Base-by-base conservation (phyloP, 2,888 invertebrate genomes). In the Euproctis similis region DNA sequence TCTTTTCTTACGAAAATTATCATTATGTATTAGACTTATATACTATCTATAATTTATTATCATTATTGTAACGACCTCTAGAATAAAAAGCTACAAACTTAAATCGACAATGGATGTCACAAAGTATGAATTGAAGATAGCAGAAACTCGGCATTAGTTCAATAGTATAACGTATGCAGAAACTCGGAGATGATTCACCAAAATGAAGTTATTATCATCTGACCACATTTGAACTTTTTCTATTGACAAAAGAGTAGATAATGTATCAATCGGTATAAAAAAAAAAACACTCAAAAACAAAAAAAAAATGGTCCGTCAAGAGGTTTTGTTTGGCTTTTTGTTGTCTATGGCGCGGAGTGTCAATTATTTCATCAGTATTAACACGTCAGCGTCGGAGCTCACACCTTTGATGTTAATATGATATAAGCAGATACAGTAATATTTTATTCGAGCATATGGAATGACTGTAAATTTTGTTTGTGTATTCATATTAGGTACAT, bases 351-450 rank as follows among this genome's bases (percentile, higher is more conserved):
- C 46, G 41, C 56, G 46, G 59, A 71, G 72, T 65, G 70, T 78
- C 76, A 76, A 81, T 78, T 81, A 77, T 73, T 67, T 71, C 68
- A 72, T 77, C 70, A 74, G 45, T 46, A 47, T 31, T 42, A 36
- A 45, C 31, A 13, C 37, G 31, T 39, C 29, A 30, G 49, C 35
- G 38, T 38, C 34, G 34, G 24, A 25, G 11, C 19, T 36, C 24
- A 36, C 50, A 37, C 50, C 42, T 45, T 34, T 44, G 28, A 44
- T 36, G 31, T 25, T 11, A 7, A 17, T 21, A 24, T 27, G 26
- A 21, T 21, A 21, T 10, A 26, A 26, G 28, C 21, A 14, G 14
- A 6, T 4, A 25, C 26, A 14, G 19, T n/a, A 24, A 21, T 24
- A 24, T 28, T 23, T n/a, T 21, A 28, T 33, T 26, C 17, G 13